Evolutionary conservation across 2,797 vertebrate genomes (phyloP).

Genomic region (Xenopus petersii): DNA sequence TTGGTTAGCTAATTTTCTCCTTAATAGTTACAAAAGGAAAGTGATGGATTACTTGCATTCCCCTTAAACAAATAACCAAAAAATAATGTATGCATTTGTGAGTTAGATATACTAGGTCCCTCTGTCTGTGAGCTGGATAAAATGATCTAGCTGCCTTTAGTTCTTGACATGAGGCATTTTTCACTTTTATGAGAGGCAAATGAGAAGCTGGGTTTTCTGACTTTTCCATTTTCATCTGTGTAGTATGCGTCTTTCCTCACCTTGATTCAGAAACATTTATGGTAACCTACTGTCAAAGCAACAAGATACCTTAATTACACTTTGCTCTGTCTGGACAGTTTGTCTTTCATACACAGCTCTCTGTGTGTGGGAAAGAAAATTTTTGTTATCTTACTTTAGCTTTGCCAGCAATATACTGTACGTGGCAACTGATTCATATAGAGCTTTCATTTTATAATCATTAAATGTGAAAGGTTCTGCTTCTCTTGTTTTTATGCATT

Average conservation of each 20-base stretch:
- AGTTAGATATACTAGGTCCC: constrained; percentile 36
- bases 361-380: background rate
- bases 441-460: too few species aligned
- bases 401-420: too few species aligned
- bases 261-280: constrained; percentile 50
- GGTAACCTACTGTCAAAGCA: constrained; percentile 47
- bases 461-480: too few species aligned
- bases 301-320: constrained; percentile 45
- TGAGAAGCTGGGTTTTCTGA: constrained; percentile 44
- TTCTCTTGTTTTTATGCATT: too few species aligned
- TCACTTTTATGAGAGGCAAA: constrained; percentile 48
- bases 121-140: constrained; percentile 34
- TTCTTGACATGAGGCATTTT: constrained; percentile 46
- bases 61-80: constrained; percentile 42
- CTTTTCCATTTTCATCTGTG: constrained; percentile 49
- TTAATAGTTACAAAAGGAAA: constrained; percentile 32
- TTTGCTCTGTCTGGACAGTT: constrained; percentile 40
- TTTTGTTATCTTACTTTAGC: too few species aligned
- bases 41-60: constrained; percentile 26
- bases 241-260: constrained; percentile 47
- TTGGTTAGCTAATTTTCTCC: constrained; percentile 41
- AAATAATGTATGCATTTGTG: constrained; percentile 39
- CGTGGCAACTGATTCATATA: too few species aligned
- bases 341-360: constrained; percentile 32
- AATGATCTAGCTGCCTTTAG: constrained; percentile 45